phyloP scores from a whole-genome alignment of 2,888 invertebrate genomes.

The Protophormia terraenovae region DNA sequence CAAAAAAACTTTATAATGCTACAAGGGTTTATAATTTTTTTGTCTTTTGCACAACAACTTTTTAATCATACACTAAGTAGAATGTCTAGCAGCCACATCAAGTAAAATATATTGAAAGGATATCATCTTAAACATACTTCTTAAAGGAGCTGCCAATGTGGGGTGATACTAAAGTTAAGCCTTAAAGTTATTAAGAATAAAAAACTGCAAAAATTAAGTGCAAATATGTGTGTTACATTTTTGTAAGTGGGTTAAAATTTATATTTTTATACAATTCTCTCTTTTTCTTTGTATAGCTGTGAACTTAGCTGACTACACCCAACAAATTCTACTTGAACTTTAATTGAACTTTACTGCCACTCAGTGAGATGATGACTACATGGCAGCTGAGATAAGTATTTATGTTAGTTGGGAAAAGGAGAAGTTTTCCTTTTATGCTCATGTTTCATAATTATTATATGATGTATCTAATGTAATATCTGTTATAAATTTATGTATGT shows the following conservation, averaged over 20 bases:
- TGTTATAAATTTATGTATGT: background rate
- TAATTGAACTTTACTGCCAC: constrained; percentile 39
- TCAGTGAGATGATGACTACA: too few relatives aligned
- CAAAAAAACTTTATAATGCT: background rate
- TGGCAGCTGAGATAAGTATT: too few relatives aligned
- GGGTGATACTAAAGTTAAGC: background rate
- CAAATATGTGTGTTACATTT: background rate
- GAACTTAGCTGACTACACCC: too few relatives aligned
- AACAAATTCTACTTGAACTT: too few relatives aligned
- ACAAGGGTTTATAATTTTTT: background rate
- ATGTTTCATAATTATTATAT: background rate
- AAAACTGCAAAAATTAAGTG: background rate
- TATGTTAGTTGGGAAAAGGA: background rate
- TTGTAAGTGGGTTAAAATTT: background rate
- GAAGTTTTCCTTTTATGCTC: too few relatives aligned
- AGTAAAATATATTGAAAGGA: background rate
- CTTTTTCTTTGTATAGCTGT: too few relatives aligned
- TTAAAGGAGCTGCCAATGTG: background rate
- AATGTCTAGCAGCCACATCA: background rate
- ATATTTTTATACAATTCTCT: background rate
- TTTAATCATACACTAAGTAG: background rate
- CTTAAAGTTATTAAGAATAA: background rate
- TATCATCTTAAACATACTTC: background rate
- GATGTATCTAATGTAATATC: too few relatives aligned
- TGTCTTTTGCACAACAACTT: background rate